Evolutionary conservation across 2,113 vertebrate genomes (phyloP), one percentile per base, ranked within the genome.

Genomic region (Chaenocephalus aceratus): DNA sequence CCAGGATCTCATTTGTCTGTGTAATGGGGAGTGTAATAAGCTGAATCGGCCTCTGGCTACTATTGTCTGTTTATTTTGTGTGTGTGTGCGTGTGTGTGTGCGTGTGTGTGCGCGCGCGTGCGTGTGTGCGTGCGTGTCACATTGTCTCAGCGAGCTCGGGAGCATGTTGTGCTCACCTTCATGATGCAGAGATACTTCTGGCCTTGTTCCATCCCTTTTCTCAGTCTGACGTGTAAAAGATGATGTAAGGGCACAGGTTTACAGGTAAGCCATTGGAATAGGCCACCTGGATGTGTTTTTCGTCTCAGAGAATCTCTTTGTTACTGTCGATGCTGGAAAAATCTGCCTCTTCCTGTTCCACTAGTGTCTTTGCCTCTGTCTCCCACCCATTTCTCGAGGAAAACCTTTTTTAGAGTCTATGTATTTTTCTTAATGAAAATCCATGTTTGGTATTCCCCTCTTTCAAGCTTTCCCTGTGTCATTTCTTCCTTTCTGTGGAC

Each of bases 11-110:
- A 91, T 94, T 92, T 92, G 91, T 92, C 87, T 91, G 87, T 84
- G 80, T 93, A 91, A 93, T 91, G 90, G 89, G 70, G 80, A 80
- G 83, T 90, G 83, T 93, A 93, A 94, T 89, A 90, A 89, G 91
- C 78, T 88, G 78, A 86, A 91, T 85, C 21, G 79, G 86, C 89
- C 90, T 60, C 84, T 84, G 87, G 26, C 26, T 26, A 26, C 26
- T 26, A 26, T 26, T 26, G 26, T 26, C 26, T 26, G 2, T 26
- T 26, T 26, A 26, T 26, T 26, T 26, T 26, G 26, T 53, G 61
- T 56, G 51, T 23, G 72, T 2, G 52, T 65, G 58, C 48, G 57
- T 56, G 72, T 68, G 62, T 18, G 57, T 68, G 62, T 18, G 57
- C 49, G 52, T 60, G 80, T 64, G 54, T 77, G 75, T 54, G 6